A percentile compares a stretch with the other conserved stretches of the same genome.
phyloP scores from a whole-genome alignment of 2,888 invertebrate species.

The Luffia ferchaultella region DNA sequence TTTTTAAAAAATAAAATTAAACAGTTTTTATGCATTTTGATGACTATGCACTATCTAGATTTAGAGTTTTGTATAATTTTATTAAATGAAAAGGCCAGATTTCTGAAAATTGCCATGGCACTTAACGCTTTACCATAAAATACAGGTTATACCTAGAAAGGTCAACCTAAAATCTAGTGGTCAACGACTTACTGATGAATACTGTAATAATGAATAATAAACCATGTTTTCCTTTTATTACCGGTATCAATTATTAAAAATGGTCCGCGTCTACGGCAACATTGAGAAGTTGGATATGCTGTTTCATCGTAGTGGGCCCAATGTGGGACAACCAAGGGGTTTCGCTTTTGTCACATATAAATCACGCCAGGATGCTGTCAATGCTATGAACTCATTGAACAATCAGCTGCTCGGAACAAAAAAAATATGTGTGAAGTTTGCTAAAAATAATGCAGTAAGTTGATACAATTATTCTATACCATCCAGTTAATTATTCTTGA shows the following conservation, averaged over 20 bases:
- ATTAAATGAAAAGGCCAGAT: no score
- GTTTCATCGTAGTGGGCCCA: conserved; percentile 90
- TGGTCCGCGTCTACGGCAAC: conserved; percentile 92
- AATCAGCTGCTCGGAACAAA: conserved; percentile 79
- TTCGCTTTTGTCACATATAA: conserved; percentile 93
- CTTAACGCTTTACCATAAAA: no score
- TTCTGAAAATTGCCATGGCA: no score
- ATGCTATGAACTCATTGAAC: conserved; percentile 77
- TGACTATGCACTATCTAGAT: no score
- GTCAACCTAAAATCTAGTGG: neutral
- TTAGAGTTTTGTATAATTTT: no score
- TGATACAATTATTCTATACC: no score
- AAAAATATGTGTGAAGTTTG: conserved; percentile 81
- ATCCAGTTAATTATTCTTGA: no score
- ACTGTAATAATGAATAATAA: conserved; percentile 4
- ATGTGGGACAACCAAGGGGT: conserved; percentile 88
- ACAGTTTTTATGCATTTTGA: no score
- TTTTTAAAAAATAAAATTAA: no score
- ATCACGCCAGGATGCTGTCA: conserved; percentile 71
- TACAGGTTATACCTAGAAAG: no score
- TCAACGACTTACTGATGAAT: neutral
- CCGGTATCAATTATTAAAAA: conserved; percentile 95
- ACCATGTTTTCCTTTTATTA: conserved; percentile 52
- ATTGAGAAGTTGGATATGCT: conserved; percentile 96
- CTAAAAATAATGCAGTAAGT: conserved; percentile 71